These are phyloP conservation scores for Diplolepis rosae DNA, from an alignment of 2,888 invertebrate genomes.

Conservation along the genomic window DNA sequence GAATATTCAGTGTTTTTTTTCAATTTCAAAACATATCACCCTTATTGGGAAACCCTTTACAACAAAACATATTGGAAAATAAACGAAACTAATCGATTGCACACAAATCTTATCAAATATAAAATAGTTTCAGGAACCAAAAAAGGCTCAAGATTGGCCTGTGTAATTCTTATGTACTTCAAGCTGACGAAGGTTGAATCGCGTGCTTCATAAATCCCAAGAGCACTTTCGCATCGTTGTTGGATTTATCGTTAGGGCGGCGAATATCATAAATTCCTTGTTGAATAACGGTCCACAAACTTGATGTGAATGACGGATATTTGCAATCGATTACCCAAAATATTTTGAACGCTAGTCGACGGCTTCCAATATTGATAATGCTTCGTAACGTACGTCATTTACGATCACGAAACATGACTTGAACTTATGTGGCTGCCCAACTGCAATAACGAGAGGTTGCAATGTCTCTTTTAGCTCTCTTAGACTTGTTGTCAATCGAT, in stretches of 20 bases:
- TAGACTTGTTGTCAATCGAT: neutral
- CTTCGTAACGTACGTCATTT: slow-evolving; percentile 24
- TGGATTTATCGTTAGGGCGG: slow-evolving; percentile 8
- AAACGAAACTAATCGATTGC: neutral
- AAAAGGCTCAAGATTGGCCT: neutral
- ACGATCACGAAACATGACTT: slow-evolving; percentile 26
- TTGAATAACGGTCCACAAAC: slow-evolving; percentile 32
- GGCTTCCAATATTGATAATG: slow-evolving; percentile 6
- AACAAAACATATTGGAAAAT: too few relatives aligned
- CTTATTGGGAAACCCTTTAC: too few relatives aligned
- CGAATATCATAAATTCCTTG: slow-evolving; percentile 3
- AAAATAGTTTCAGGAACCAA: neutral
- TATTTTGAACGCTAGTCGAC: slow-evolving; percentile 32
- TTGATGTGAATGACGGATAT: slow-evolving; percentile 26
- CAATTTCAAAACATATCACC: too few relatives aligned
- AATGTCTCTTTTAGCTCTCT: slow-evolving; percentile 18
- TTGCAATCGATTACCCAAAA: slow-evolving; percentile 26
- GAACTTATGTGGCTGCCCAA: slow-evolving; percentile 19
- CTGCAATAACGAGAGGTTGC: slow-evolving; percentile 30
- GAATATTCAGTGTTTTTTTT: too few relatives aligned
- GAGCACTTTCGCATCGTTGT: neutral
- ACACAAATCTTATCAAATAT: neutral
- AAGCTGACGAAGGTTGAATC: too few relatives aligned
- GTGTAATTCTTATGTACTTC: too few relatives aligned
- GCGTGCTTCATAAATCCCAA: slow-evolving; percentile 8